Conservation (phyloP, 2,113 vertebrate genomes). For the Nannospalax galili region DNA sequence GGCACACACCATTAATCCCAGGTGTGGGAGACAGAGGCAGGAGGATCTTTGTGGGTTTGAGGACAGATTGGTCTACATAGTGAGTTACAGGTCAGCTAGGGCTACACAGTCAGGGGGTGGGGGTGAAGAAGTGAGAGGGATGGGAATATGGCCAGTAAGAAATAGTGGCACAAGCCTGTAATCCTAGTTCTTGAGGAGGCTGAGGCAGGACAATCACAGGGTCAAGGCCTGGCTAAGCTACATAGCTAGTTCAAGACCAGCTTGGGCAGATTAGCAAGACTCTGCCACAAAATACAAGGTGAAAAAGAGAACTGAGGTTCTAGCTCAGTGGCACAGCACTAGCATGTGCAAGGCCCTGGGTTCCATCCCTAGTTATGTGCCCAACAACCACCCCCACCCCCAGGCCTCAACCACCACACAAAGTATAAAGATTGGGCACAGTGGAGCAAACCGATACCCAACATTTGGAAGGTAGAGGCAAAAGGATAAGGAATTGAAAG, state of each 20-base stretch:
- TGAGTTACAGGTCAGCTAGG: no score
- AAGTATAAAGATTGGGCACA: not conserved
- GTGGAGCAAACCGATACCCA: not conserved
- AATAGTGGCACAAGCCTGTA: not conserved
- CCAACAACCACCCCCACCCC: no score
- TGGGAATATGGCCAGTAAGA: no score
- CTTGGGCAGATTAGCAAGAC: not conserved
- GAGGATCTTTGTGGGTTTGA: no score
- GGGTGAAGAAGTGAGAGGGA: no score
- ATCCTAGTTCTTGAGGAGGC: not conserved
- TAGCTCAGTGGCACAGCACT: not conserved
- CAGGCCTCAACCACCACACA: no score
- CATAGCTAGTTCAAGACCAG: not conserved
- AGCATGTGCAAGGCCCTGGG: not conserved
- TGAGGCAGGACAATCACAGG: not conserved
- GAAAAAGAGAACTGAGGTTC: not conserved
- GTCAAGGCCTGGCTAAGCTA: not conserved
- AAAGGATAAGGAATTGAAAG: not conserved
- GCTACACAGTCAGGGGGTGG: no score
- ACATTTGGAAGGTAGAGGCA: not conserved
- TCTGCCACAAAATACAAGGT: not conserved
- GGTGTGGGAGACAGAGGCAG: no score
- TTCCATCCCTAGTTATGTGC: not conserved
- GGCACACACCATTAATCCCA: no score
- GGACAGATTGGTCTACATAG: no score